Evolutionary conservation across 2,888 invertebrate species (phyloP), one percentile per base, ranked within the genome.

Genomic region (Ametastegia equiseti): DNA sequence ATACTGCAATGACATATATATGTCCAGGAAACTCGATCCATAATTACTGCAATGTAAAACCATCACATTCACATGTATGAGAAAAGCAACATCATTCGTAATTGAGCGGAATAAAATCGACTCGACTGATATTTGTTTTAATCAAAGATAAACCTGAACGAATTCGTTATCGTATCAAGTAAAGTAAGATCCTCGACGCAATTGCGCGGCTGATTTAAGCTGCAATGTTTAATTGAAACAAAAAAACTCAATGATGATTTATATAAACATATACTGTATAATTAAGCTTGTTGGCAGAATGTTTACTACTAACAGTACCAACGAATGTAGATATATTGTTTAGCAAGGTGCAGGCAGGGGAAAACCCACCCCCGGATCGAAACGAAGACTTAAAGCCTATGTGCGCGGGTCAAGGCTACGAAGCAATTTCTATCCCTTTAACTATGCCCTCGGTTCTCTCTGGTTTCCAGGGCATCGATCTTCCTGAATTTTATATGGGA

Each of bases 361-460:
- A 47, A 54, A 75, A 54, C 50, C 75, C 36, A 60, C 60, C 60
- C 5, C 33, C 19, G 75, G 54, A 75, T 54, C 36, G 75, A 75
- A 75, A 50, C 54, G 42, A 54, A 54, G 50, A 36, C 36, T 36
- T 39, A 36, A 75, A 75, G 75, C 54, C 36, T 75, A 75, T 45
- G 75, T 54, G 36, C 23, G 65, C 39, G 36, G 75, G 75, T 75
- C 75, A 75, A 75, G 75, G 75, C 75, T 54, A 75, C 50, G 33
- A 75, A 45, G 36, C 33, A 75, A 75, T 75, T 54, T 54, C 54
- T 75, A 54, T 54, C 75, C 75, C 75, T 75, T 75, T 75, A 54
- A 75, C 75, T 54, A 45, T 67, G 39, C 5, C 39, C 71, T 47
- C 71, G 6, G 71, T 45, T 27, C 47, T 15, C 23, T 23, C 54